Conservation (phyloP, 1,140 invertebrate species). For the Polyergus mexicanus region DNA sequence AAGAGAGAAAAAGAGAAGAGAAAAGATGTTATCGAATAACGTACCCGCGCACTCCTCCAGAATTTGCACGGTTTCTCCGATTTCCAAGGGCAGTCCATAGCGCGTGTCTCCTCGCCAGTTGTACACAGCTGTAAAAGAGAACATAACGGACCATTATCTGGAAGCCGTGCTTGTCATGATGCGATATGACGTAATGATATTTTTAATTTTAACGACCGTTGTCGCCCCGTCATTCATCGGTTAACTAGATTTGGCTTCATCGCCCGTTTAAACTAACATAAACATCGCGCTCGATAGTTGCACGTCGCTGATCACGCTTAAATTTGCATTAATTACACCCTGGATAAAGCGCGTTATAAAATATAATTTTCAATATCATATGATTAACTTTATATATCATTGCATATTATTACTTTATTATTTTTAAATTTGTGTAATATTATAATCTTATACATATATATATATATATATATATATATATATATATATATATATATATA, state of each 20-base stretch:
- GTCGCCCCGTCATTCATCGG: slow-evolving; percentile 28
- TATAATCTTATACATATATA: too few relatives aligned
- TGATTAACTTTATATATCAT: too few relatives aligned
- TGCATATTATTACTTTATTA: too few relatives aligned
- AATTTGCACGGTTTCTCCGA: slow-evolving; percentile 96
- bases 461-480: too few relatives aligned
- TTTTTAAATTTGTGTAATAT: too few relatives aligned
- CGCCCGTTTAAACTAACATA: slow-evolving; percentile 20
- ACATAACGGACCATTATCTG: neutral
- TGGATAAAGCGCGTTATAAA: neutral
- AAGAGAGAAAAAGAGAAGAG: neutral
- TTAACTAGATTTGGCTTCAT: slow-evolving; percentile 42
- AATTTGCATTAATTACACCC: neutral
- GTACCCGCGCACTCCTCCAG: slow-evolving; percentile 94
- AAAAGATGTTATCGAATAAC: slow-evolving; percentile 20
- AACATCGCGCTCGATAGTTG: neutral
- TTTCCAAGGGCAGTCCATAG: slow-evolving; percentile 93
- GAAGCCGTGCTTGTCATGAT: neutral
- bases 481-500: too few relatives aligned
- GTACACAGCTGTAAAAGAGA: slow-evolving; percentile 92
- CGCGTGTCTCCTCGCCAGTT: slow-evolving; percentile 95
- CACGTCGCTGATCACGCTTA: neutral
- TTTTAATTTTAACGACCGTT: slow-evolving; percentile 47
- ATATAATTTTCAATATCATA: too few relatives aligned
- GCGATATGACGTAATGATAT: slow-evolving; percentile 41